Percentiles rank a stretch among this genome's conserved stretches.
phyloP scores from a whole-genome alignment of 2,888 invertebrate species.

The Lasioglossum figueresi region DNA sequence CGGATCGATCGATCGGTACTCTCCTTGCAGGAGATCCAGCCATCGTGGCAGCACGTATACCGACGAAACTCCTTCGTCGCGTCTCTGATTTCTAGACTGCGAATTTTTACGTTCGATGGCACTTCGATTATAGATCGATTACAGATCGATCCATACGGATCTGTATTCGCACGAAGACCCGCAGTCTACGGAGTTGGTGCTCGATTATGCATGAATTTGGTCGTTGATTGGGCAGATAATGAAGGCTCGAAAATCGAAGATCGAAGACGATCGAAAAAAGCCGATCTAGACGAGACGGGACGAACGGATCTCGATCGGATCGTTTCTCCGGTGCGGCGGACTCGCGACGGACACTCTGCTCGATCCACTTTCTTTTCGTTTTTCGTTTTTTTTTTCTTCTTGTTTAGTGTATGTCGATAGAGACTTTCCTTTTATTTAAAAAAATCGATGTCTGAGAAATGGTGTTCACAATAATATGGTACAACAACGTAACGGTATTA shows the following conservation, averaged over 20 bases:
- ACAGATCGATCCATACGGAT: neutral
- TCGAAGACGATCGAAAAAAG: neutral
- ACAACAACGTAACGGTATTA: slow-evolving; percentile 81
- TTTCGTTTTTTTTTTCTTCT: slow-evolving; percentile 23
- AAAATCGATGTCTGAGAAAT: slow-evolving; percentile 83
- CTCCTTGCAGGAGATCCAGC: neutral
- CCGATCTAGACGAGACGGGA: neutral
- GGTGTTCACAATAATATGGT: slow-evolving; percentile 82
- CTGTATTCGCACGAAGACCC: neutral
- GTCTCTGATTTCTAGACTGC: neutral
- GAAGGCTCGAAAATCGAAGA: neutral
- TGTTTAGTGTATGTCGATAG: slow-evolving; percentile 65
- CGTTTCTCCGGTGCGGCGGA: slow-evolving; percentile 25
- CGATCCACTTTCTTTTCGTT: slow-evolving; percentile 31
- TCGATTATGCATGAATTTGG: neutral
- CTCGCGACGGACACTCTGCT: slow-evolving; percentile 60
- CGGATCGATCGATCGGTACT: neutral
- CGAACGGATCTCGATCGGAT: slow-evolving; percentile 24
- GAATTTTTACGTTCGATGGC: neutral
- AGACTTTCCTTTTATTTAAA: slow-evolving; percentile 80
- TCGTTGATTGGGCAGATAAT: neutral
- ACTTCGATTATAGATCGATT: neutral
- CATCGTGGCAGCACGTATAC: neutral
- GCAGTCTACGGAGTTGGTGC: neutral
- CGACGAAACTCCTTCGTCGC: neutral